A percentile compares a stretch with the other conserved stretches of the same genome.
Evolutionary conservation across 2,113 vertebrate species (phyloP).

Genomic region (Protomyctophum bolini): DNA sequence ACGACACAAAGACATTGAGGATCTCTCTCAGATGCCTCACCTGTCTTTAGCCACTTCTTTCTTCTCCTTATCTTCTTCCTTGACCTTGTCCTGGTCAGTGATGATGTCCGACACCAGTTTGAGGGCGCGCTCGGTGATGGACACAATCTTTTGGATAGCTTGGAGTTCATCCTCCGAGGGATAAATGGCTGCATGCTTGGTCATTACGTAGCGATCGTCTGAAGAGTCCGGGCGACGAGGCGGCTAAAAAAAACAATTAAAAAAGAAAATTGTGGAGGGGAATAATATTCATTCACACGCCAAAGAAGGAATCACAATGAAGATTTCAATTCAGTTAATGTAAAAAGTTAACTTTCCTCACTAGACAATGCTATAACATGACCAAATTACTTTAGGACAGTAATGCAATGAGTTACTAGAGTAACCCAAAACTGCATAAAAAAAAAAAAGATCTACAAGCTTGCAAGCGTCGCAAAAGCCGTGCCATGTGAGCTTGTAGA

Average conservation of each 20-base stretch:
- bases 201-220: constrained; percentile 98
- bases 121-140: constrained; percentile 95
- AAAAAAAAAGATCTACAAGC: too few relatives aligned
- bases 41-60: constrained; percentile 91
- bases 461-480: too few relatives aligned
- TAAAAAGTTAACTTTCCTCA: too few relatives aligned
- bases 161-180: constrained; percentile 97
- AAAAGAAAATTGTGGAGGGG: not conserved
- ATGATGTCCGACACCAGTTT: constrained; percentile 97
- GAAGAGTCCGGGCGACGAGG: constrained; percentile 95
- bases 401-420: too few relatives aligned
- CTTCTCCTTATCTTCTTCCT: constrained; percentile 92
- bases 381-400: too few relatives aligned
- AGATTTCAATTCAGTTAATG: not conserved
- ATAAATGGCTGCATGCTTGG: constrained; percentile 96
- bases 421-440: too few relatives aligned
- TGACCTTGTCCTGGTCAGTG: constrained; percentile 89
- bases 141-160: constrained; percentile 98
- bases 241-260: constrained; percentile 83
- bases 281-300: not conserved
- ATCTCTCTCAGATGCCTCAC: constrained; percentile 50
- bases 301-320: not conserved
- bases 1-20: too few relatives aligned
- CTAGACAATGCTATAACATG: not conserved
- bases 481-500: too few relatives aligned